Evolutionary conservation across 1,140 invertebrate species (phyloP), one percentile per base, ranked within the genome.

Genomic region (Pseudomyrmex concolor): DNA sequence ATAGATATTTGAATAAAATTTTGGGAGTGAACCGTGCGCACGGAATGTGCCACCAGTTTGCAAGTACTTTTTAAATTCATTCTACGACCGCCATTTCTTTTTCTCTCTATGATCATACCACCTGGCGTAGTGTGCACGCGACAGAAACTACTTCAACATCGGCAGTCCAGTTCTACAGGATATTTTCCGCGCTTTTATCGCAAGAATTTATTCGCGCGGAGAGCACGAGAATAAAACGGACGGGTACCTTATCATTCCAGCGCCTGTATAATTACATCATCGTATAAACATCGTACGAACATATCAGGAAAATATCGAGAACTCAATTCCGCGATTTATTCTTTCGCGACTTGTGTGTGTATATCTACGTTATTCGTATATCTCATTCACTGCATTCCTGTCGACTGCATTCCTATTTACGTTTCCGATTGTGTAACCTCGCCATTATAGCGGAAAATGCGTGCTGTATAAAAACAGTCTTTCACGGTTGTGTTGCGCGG

Each of bases 1-100:
- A 62, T 60, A 78, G 82, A 84, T 78, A 78, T 78, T 78, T 68
- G 74, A 78, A 82, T 57, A 82, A 84, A 84, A 82, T 45, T 63
- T 57, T 51, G 54, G 25, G 15, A 48, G 13, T n/a, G 13, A 66
- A 55, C 19, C 25, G 59, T 54, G 51, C 48, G 72, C 81, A 43
- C 34, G 19, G 17, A 78, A 25, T 57, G 68, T 55, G 12, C 54
- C 77, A 62, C 45, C 68, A 54, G 68, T 68, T 66, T 19, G 68
- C 66, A 45, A 84, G 68, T 80, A 64, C 54, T 82, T 82, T 83
- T 73, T 67, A 73, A 84, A 73, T 84, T 64, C 62, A 70, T 73
- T 82, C 83, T 72, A 84, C 62, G 68, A 82, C 34, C 34, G 25
- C n/a, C 59, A 45, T 81, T 72, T 25, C 78, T 81, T 66, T 25